phyloP scores from a whole-genome alignment of 2,888 invertebrate species.

The Abscondita cerata region DNA sequence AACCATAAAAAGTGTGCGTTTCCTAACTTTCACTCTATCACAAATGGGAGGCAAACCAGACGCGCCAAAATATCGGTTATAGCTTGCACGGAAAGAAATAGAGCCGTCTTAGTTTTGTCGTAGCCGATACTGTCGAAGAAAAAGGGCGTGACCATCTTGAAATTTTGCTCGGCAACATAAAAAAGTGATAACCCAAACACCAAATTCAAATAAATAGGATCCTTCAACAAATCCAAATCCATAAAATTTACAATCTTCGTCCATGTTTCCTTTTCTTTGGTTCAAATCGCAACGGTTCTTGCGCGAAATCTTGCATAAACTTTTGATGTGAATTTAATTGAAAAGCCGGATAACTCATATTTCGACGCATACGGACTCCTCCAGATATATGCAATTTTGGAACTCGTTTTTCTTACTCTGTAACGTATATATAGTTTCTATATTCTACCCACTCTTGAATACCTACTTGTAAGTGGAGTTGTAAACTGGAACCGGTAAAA shows the following conservation, averaged over 20 bases:
- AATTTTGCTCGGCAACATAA: constrained; percentile 78
- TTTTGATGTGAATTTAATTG: constrained; percentile 51
- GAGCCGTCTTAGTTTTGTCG: constrained; percentile 72
- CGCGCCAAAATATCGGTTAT: constrained; percentile 77
- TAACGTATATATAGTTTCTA: no score
- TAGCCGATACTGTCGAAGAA: constrained; percentile 70
- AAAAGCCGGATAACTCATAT: constrained; percentile 57
- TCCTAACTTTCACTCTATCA: constrained; percentile 69
- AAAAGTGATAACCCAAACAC: constrained; percentile 75
- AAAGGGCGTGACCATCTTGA: constrained; percentile 76
- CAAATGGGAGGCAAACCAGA: constrained; percentile 77
- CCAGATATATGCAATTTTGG: constrained; percentile 30
- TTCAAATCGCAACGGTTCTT: constrained; percentile 44
- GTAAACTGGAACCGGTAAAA: constrained; percentile 76
- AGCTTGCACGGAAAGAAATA: constrained; percentile 77
- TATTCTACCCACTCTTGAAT: no score
- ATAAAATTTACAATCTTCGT: constrained; percentile 66
- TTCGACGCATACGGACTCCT: constrained; percentile 51
- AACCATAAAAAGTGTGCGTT: constrained; percentile 75
- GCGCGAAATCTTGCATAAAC: constrained; percentile 44
- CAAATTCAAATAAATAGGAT: constrained; percentile 75
- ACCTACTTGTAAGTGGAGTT: constrained; percentile 67
- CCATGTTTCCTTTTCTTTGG: constrained; percentile 51
- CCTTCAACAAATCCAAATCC: constrained; percentile 75
- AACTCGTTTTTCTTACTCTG: constrained; percentile 19